A percentile compares a stretch with the other conserved stretches of the same genome.
phyloP scores from a whole-genome alignment of 2,113 vertebrate species.

The Spea bombifrons region DNA sequence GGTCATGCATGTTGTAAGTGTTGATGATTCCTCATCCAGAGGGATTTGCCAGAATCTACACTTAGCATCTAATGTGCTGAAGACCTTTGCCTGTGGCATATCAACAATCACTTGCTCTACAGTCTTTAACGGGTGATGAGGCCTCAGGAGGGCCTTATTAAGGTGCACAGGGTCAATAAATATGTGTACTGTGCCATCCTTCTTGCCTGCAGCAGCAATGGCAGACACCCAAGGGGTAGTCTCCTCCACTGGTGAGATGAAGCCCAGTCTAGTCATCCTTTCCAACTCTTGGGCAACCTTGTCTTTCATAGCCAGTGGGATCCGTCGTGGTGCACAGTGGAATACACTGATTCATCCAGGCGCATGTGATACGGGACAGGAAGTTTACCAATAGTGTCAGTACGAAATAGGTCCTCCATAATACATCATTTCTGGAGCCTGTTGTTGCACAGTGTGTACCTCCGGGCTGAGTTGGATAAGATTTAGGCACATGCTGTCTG shows the following conservation, averaged over 20 bases:
- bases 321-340: neutral
- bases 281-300: neutral
- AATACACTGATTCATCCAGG: no score
- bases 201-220: slow-evolving; percentile 27
- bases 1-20: neutral
- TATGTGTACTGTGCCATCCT: slow-evolving; percentile 6
- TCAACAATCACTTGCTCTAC: slow-evolving; percentile 15
- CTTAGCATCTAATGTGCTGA: no score
- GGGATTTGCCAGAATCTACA: neutral
- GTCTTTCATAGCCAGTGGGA: neutral
- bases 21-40: neutral
- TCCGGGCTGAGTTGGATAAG: neutral
- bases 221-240: slow-evolving; percentile 38
- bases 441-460: neutral
- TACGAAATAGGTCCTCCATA: neutral
- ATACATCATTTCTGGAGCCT: neutral
- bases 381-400: no score
- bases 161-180: slow-evolving; percentile 41
- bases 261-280: no score
- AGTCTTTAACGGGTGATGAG: slow-evolving; percentile 31
- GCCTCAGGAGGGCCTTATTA: slow-evolving; percentile 31
- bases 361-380: neutral
- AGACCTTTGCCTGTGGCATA: neutral
- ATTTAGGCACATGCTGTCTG: no score
- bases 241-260: no score